A percentile compares a stretch with the other conserved stretches of the same genome.
phyloP scores from a whole-genome alignment of 2,888 invertebrate genomes.

The Sphinx pinastri region DNA sequence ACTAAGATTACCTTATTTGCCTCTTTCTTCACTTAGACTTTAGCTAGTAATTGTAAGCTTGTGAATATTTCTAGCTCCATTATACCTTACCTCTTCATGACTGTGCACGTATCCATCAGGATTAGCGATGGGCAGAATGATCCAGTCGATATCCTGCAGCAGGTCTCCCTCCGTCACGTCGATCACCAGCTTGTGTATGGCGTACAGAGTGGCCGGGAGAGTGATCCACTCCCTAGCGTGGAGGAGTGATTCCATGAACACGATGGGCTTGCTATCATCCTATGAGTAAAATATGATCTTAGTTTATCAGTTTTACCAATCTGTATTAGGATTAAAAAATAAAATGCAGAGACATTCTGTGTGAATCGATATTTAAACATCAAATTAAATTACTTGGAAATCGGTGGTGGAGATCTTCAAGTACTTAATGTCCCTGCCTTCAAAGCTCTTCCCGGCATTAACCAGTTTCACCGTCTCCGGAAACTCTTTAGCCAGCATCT shows the following conservation, averaged over 20 bases:
- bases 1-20: no score
- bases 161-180: constrained; percentile 78
- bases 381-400: constrained; percentile 48
- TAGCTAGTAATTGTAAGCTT: no score
- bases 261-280: constrained; percentile 71
- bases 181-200: constrained; percentile 85
- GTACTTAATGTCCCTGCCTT: constrained; percentile 81
- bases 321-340: no score
- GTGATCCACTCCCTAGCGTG: constrained; percentile 89
- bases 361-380: background rate
- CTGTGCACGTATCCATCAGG: constrained; percentile 88
- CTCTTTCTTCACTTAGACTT: no score
- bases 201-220: constrained; percentile 84
- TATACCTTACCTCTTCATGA: constrained; percentile 61
- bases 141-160: constrained; percentile 85
- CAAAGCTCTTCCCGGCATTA: constrained; percentile 79
- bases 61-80: background rate
- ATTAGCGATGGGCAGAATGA: constrained; percentile 85
- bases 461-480: constrained; percentile 58
- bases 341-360: no score
- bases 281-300: constrained; percentile 31
- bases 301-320: background rate
- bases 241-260: constrained; percentile 83
- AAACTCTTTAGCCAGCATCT: constrained; percentile 53
- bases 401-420: constrained; percentile 81